Evolutionary conservation across 2,888 invertebrate genomes (phyloP).

Genomic region (Diaperis boleti): DNA sequence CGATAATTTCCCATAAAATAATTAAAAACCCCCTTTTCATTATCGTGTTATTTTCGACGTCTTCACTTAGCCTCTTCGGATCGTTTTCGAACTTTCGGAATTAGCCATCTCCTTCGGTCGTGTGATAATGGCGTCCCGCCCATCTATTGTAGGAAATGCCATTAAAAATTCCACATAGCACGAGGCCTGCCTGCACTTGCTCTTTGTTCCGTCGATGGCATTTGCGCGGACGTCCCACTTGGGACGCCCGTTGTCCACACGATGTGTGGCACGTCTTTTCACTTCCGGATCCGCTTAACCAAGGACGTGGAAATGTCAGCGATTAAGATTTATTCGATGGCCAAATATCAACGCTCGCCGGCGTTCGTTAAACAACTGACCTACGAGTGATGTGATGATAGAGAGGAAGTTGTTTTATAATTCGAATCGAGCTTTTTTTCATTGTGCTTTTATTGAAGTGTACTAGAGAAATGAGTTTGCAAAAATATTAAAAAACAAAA

Average conservation of each 20-base stretch:
- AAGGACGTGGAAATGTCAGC: slow-evolving; percentile 45
- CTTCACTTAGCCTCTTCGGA: not conserved
- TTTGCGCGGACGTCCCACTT: slow-evolving; percentile 45
- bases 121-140: slow-evolving; percentile 34
- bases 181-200: too few relatives aligned
- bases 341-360: slow-evolving; percentile 36
- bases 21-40: too few relatives aligned
- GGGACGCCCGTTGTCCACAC: slow-evolving; percentile 39
- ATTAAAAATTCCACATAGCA: slow-evolving; percentile 60
- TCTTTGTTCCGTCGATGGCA: slow-evolving; percentile 57
- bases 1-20: too few relatives aligned
- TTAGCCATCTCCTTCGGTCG: slow-evolving; percentile 10
- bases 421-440: too few relatives aligned
- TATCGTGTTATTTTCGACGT: not conserved
- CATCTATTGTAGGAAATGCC: slow-evolving; percentile 59
- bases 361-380: slow-evolving; percentile 23
- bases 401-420: too few relatives aligned
- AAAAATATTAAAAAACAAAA: too few relatives aligned
- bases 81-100: not conserved
- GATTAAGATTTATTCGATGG: slow-evolving; percentile 43
- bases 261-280: slow-evolving; percentile 38
- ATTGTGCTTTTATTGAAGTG: too few relatives aligned
- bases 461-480: too few relatives aligned
- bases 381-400: too few relatives aligned
- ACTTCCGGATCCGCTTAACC: slow-evolving; percentile 36